Base-by-base conservation (phyloP, 1,140 invertebrate species). In the Teleogryllus occipitalis region DNA sequence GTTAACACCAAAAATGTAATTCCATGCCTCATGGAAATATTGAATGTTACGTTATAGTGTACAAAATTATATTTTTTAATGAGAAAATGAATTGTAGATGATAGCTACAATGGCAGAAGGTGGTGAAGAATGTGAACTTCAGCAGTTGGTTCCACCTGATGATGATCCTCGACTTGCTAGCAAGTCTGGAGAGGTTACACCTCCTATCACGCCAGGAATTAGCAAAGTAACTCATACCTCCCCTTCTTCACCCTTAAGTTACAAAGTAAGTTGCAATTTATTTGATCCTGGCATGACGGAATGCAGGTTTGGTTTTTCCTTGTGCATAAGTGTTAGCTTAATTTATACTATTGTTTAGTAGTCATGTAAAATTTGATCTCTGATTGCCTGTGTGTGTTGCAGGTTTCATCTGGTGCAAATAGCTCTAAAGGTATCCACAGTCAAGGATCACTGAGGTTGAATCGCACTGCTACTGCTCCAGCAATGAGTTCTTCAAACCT, bases 71-170 rank as follows among this genome's bases (percentile, higher is more conserved):
- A 39, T 39, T 39, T 1, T 39, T 39, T 39, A 39, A 39, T 39
- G 27, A 39, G 27, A 39, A 39, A 39, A 39, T 39, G 5, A 39
- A 39, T 65, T 65, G 7, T 14, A 14, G 18, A 65, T 65, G 54
- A 65, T 65, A 14, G 54, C 54, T 18, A 65, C 54, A 14, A 80
- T 80, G 79, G 46, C 79, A 14, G 48, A 76, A n/a, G 80, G 48
- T 75, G 49, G 80, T 47, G 80, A 79, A 79, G 80, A 81, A 27
- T 81, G 80, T 81, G 80, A 81, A 39, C 80, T 81, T 18, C 78
- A 81, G 39, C 80, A 81, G 65, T 72, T 81, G 15, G 80, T 81
- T 18, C 75, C 78, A 0, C 54, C 80, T 8, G 80, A 81, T 79
- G 79, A 80, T 72, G 79, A 80, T 46, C 7, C 54, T 47, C 48